These are phyloP conservation scores for Homalodisca vitripennis DNA, from an alignment of 1,140 invertebrate species.

Conservation along the genomic window DNA sequence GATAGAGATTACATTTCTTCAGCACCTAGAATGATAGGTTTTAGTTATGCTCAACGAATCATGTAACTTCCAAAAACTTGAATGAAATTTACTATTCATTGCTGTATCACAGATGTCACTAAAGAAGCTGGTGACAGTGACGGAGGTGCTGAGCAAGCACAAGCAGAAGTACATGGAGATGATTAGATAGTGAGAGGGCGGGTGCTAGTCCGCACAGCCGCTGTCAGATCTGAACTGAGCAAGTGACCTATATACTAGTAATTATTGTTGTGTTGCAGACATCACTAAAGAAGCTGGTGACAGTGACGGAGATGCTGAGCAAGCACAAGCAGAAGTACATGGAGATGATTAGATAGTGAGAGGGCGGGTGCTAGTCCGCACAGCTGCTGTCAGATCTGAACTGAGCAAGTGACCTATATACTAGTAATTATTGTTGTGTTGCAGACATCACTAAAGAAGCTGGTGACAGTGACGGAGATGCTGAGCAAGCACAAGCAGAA, in stretches of 20 bases:
- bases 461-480: constrained; percentile 96
- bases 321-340: constrained; percentile 96
- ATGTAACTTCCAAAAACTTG: too few species aligned
- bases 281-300: constrained; percentile 89
- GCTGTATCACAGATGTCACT: constrained; percentile 66
- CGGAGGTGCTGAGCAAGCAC: constrained; percentile 94
- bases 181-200: constrained; percentile 70
- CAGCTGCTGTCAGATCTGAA: too few species aligned
- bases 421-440: too few species aligned
- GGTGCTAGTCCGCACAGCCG: too few species aligned
- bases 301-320: constrained; percentile 93
- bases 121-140: constrained; percentile 92
- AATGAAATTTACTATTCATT: too few species aligned
- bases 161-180: constrained; percentile 96
- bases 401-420: background rate
- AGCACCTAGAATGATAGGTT: too few species aligned
- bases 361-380: background rate
- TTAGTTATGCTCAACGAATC: too few species aligned
- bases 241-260: background rate
- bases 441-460: constrained; percentile 80
- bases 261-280: constrained; percentile 56
- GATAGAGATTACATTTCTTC: too few species aligned
- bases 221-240: background rate
- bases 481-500: constrained; percentile 95
- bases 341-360: constrained; percentile 86